Conservation (phyloP, 2,797 vertebrate genomes). For the Cygnus olor region DNA sequence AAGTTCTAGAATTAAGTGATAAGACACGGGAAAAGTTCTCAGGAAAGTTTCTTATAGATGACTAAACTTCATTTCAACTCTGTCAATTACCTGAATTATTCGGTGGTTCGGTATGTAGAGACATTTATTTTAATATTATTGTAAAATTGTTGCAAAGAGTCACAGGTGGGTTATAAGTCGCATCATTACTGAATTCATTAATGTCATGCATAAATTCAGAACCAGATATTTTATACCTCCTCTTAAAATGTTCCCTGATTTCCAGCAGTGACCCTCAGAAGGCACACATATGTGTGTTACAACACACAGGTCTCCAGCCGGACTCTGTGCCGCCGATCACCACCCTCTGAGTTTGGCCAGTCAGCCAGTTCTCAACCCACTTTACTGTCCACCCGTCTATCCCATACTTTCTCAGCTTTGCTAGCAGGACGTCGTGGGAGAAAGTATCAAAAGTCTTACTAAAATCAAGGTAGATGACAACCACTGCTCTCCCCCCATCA, state of each 20-base stretch:
- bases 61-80: neutral
- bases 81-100: neutral
- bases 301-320: too few species aligned
- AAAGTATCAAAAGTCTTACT: too few species aligned
- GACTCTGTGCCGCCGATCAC: too few species aligned
- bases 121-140: neutral
- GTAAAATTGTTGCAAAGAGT: too few species aligned
- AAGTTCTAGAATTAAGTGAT: neutral
- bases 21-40: neutral
- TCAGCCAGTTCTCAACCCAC: too few species aligned
- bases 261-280: neutral
- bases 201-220: neutral
- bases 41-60: neutral
- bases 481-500: too few species aligned
- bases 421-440: too few species aligned
- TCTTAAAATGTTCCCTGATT: neutral
- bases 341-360: too few species aligned
- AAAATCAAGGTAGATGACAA: too few species aligned
- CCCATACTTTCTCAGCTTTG: too few species aligned
- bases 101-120: neutral
- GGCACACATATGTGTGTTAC: neutral
- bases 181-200: neutral
- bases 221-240: neutral
- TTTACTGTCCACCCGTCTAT: too few species aligned
- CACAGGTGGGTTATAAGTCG: too few species aligned